A percentile compares a stretch with the other conserved stretches of the same genome.
phyloP scores from a whole-genome alignment of 2,797 vertebrate genomes.

The Scarus forsteni region DNA sequence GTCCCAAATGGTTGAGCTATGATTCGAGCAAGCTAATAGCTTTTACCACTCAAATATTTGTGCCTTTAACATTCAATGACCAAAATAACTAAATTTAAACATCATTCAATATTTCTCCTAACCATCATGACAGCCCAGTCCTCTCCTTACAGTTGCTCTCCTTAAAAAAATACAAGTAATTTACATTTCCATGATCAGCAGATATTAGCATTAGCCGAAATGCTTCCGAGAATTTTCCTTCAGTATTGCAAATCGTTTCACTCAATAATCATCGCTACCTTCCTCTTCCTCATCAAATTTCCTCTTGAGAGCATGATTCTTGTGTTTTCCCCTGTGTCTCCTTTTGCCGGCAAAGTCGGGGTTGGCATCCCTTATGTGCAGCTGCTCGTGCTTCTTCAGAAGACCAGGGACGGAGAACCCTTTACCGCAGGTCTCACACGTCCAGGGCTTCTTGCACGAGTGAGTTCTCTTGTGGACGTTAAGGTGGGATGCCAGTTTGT shows the following conservation, averaged over 20 bases:
- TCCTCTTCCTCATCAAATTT: slow-evolving; percentile 79
- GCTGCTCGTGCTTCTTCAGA: slow-evolving; percentile 78
- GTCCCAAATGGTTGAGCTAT: background rate
- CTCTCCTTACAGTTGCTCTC: background rate
- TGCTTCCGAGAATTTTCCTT: background rate
- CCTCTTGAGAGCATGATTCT: slow-evolving; percentile 75
- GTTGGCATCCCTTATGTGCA: slow-evolving; percentile 69
- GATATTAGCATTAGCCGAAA: background rate
- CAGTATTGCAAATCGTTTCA: background rate
- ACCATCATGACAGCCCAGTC: background rate
- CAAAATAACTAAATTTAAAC: background rate
- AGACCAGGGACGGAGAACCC: slow-evolving; percentile 76
- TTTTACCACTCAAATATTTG: background rate
- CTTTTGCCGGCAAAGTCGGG: slow-evolving; percentile 70
- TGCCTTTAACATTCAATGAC: slow-evolving; percentile 8
- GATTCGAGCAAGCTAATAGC: background rate
- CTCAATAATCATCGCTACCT: slow-evolving; percentile 76
- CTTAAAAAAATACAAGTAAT: background rate
- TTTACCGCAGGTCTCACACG: slow-evolving; percentile 77
- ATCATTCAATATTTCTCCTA: slow-evolving; percentile 5
- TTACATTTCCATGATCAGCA: background rate
- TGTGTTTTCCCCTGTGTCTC: slow-evolving; percentile 72
- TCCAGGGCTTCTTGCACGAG: slow-evolving; percentile 79
- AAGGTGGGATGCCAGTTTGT: slow-evolving; percentile 79
- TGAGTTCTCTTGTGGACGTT: slow-evolving; percentile 82